phyloP scores from a whole-genome alignment of 2,797 vertebrate species.

The Acomys russatus region DNA sequence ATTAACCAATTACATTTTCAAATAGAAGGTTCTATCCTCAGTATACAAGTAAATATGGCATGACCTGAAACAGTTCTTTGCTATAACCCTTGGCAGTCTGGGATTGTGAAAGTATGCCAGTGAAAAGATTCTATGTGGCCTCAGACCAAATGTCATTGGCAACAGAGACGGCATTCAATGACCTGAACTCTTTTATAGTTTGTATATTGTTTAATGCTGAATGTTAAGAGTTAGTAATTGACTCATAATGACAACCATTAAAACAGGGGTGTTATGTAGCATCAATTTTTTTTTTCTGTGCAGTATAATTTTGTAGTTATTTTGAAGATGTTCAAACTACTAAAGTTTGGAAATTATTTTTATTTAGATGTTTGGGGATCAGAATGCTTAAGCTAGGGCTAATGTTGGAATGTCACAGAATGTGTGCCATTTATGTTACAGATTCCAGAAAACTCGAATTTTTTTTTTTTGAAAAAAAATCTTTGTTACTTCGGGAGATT shows the following conservation, averaged over 20 bases:
- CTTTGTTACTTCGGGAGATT: neutral
- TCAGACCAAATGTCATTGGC: slow-evolving; percentile 23
- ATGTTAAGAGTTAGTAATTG: neutral
- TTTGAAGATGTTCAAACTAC: neutral
- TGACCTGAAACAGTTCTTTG: neutral
- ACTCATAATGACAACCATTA: slow-evolving; percentile 32
- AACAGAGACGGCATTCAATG: neutral
- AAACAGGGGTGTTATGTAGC: neutral
- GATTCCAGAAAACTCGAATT: neutral
- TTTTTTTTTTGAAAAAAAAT: neutral
- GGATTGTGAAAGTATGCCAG: neutral
- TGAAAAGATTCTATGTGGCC: slow-evolving; percentile 27
- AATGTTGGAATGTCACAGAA: neutral
- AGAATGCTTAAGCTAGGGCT: neutral
- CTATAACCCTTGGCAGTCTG: neutral
- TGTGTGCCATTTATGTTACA: neutral
- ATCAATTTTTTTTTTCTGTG: neutral
- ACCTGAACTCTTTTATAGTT: slow-evolving; percentile 15
- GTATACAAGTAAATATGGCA: neutral
- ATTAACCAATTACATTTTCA: neutral
- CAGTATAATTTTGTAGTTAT: slow-evolving; percentile 40
- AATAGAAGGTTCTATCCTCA: neutral
- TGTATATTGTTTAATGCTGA: slow-evolving; percentile 10
- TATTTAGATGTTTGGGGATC: neutral
- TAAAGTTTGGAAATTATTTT: neutral